Conservation (phyloP, 2,888 invertebrate species). For the Hyalella azteca region DNA sequence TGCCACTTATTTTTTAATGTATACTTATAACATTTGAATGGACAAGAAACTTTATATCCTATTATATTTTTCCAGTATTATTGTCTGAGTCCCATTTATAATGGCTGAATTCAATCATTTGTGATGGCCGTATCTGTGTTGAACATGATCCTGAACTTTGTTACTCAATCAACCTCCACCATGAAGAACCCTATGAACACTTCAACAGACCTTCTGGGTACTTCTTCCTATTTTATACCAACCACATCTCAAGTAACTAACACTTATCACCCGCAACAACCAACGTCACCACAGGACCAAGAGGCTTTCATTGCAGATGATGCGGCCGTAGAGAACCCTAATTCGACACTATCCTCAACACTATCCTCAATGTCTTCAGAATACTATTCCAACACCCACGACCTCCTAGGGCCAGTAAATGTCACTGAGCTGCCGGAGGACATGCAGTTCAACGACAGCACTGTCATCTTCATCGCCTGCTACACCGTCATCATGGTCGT, state of each 20-base stretch:
- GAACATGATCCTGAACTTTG: background rate
- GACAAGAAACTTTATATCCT: too few species aligned
- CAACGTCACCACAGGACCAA: background rate
- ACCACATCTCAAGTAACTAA: background rate
- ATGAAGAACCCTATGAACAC: background rate
- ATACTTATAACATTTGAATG: too few species aligned
- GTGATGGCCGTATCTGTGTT: background rate
- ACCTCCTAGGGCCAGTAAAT: too few species aligned
- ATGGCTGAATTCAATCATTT: too few species aligned
- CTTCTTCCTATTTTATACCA: background rate
- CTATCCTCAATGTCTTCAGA: too few species aligned
- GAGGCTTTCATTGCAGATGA: background rate
- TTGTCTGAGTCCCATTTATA: too few species aligned
- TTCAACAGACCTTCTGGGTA: background rate
- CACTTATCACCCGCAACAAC: background rate
- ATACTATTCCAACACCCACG: too few species aligned
- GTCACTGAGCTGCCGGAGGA: constrained; percentile 64
- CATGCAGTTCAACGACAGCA: constrained; percentile 85
- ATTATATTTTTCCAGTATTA: too few species aligned
- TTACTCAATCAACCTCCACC: background rate
- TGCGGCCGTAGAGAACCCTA: background rate
- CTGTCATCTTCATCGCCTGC: constrained; percentile 79
- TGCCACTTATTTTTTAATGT: too few species aligned
- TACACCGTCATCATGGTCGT: constrained; percentile 85
- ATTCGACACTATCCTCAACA: too few species aligned